phyloP scores from a whole-genome alignment of 2,113 vertebrate genomes.

The Elachura formosa region DNA sequence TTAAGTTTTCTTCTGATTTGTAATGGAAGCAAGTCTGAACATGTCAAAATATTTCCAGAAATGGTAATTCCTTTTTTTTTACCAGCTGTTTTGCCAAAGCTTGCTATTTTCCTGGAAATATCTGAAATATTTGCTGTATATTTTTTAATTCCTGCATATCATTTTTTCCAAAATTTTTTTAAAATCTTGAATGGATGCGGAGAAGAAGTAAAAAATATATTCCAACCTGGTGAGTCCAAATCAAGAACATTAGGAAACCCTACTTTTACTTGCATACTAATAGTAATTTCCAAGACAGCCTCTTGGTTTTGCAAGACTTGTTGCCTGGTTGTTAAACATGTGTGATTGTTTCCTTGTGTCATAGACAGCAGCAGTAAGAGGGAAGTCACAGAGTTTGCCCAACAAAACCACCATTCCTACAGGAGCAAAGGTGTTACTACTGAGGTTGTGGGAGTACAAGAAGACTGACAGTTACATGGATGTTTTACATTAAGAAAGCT shows the following conservation, averaged over 20 bases:
- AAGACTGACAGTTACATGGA: not conserved
- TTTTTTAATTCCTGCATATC: not conserved
- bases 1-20: not conserved
- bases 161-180: not conserved
- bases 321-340: not conserved
- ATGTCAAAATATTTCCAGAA: not conserved
- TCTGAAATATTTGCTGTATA: not conserved
- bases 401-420: not conserved
- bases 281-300: not conserved
- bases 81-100: not conserved
- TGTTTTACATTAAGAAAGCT: not conserved
- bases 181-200: not conserved
- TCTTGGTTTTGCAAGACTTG: not conserved
- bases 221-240: not conserved
- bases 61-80: not conserved
- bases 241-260: not conserved
- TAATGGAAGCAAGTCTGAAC: not conserved
- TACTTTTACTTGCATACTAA: not conserved
- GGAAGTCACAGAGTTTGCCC: not conserved
- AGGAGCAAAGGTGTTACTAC: not conserved
- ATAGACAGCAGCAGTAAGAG: not conserved
- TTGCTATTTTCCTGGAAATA: slow-evolving; percentile 8
- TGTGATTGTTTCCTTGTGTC: not conserved
- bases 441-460: not conserved
- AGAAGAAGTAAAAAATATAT: not conserved